These are phyloP conservation scores for Ctenomys sociabilis DNA, from an alignment of 2,113 vertebrate genomes.

Conservation along the genomic window DNA sequence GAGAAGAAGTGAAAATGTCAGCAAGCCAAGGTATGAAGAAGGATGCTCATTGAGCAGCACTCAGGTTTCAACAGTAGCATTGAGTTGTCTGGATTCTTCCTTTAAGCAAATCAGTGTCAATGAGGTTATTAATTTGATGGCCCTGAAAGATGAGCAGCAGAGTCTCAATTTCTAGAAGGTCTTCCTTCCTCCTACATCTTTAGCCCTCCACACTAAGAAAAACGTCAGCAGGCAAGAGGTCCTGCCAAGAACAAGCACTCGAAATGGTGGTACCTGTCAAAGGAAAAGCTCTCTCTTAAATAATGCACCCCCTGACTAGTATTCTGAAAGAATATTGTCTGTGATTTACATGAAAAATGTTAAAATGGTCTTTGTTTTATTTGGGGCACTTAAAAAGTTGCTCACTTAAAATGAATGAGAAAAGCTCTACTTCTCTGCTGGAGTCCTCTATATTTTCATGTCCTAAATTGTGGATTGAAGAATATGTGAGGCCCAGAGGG, in stretches of 20 bases:
- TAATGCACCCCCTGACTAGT: background rate
- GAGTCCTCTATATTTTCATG: constrained; percentile 43
- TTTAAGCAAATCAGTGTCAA: background rate
- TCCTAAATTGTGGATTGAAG: background rate
- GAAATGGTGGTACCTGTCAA: constrained; percentile 36
- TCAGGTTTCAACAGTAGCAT: background rate
- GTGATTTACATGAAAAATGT: constrained; percentile 45
- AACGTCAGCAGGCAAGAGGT: background rate
- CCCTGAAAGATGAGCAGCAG: constrained; percentile 7
- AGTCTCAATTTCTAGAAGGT: background rate
- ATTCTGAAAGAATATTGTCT: constrained; percentile 58
- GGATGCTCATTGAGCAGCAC: background rate
- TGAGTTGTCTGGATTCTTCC: background rate
- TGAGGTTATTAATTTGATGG: constrained; percentile 40
- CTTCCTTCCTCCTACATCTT: background rate
- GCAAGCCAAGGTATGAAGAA: background rate
- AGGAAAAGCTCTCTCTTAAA: constrained; percentile 53
- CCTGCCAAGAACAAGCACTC: constrained; percentile 38
- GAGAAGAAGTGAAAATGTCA: constrained; percentile 5
- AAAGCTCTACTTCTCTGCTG: background rate
- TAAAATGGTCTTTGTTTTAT: constrained; percentile 59
- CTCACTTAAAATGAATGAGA: background rate
- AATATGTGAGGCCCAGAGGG: background rate
- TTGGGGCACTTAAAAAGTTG: constrained; percentile 40
- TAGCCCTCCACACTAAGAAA: constrained; percentile 38